Conservation (phyloP, 2,113 vertebrate genomes). For the Phainopepla nitens region DNA sequence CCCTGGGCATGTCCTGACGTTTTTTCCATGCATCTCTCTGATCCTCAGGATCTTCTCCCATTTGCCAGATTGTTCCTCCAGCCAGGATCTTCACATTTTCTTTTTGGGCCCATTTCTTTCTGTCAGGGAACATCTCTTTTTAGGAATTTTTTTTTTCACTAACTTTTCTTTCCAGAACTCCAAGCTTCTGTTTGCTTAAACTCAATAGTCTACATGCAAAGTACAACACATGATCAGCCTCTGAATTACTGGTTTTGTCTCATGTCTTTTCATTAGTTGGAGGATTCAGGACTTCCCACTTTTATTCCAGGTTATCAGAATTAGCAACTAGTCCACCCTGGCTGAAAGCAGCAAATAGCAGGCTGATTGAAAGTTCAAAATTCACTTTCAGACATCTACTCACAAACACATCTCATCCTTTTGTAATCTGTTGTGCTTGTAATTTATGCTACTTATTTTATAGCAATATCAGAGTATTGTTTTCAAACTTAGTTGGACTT, state of each 20-base stretch:
- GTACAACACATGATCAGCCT: not conserved
- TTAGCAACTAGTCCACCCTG: not conserved
- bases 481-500: not conserved
- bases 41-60: not conserved
- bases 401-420: not conserved
- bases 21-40: not conserved
- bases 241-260: not conserved
- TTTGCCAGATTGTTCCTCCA: not conserved
- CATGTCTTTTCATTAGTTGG: not conserved
- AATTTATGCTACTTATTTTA: not conserved
- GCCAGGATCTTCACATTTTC: not conserved
- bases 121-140: not conserved
- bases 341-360: not conserved
- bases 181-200: not conserved
- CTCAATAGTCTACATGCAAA: fast-evolving
- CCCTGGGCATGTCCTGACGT: not conserved
- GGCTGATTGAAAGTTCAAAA: not conserved
- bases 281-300: not conserved
- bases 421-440: not conserved
- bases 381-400: not conserved
- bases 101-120: not conserved
- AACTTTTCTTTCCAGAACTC: not conserved
- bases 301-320: not conserved
- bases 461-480: not conserved
- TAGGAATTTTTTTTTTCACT: not conserved